Conservation (phyloP, 2,113 vertebrate genomes). For the Psilopogon haemacephalus region DNA sequence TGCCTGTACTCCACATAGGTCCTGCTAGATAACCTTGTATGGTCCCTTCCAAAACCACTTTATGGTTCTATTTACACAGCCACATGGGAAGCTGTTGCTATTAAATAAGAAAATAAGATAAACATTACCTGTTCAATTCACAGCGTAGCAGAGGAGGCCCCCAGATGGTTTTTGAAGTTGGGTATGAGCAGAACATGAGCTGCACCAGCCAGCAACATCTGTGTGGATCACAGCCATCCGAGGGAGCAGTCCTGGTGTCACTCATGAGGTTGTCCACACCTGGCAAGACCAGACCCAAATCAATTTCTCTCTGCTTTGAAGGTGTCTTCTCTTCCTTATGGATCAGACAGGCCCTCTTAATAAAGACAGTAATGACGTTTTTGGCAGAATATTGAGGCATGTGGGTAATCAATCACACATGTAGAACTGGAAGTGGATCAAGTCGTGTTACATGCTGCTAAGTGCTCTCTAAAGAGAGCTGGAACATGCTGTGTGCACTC, state of each 20-base stretch:
- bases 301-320: background rate
- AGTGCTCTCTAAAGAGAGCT: background rate
- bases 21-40: too few relatives aligned
- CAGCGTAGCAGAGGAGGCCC: background rate
- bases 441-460: rapidly evolving
- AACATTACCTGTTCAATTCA: background rate
- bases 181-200: background rate
- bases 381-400: background rate
- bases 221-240: rapidly evolving
- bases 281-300: background rate
- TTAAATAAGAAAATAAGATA: background rate
- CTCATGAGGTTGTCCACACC: background rate
- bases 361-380: background rate
- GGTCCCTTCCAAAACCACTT: too few relatives aligned
- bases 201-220: background rate
- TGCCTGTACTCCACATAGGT: background rate
- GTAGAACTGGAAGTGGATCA: background rate
- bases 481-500: background rate
- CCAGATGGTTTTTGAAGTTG: background rate
- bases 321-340: background rate
- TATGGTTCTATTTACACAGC: background rate
- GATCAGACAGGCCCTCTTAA: background rate
- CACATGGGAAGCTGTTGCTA: background rate
- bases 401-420: rapidly evolving
- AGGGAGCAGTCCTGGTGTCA: background rate